These are phyloP conservation scores for Arnoldichthys spilopterus DNA, from an alignment of 2,797 vertebrate species.

Conservation along the genomic window DNA sequence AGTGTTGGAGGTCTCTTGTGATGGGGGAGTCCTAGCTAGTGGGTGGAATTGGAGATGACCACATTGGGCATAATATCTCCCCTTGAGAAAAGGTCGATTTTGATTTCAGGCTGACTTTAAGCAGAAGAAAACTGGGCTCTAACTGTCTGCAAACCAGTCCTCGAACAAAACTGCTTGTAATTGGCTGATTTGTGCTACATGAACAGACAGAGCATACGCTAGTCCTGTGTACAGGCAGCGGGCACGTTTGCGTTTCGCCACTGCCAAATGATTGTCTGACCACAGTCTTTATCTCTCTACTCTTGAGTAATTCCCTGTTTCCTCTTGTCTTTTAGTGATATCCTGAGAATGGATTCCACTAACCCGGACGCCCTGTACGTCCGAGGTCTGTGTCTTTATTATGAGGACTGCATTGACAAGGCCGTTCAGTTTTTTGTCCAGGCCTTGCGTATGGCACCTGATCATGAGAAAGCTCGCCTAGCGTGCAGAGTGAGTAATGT, in stretches of 20 bases:
- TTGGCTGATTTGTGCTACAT: too few relatives aligned
- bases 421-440: constrained; percentile 95
- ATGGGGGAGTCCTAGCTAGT: too few relatives aligned
- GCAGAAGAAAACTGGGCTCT: too few relatives aligned
- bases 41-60: too few relatives aligned
- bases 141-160: too few relatives aligned
- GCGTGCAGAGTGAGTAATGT: constrained; percentile 86
- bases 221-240: too few relatives aligned
- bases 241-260: not conserved
- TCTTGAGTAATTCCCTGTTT: not conserved
- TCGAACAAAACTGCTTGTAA: too few relatives aligned
- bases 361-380: constrained; percentile 93
- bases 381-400: constrained; percentile 93
- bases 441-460: constrained; percentile 94
- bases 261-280: not conserved
- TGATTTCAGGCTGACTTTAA: too few relatives aligned
- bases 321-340: constrained; percentile 78
- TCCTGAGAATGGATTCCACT: constrained; percentile 91
- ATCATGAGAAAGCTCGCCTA: constrained; percentile 90
- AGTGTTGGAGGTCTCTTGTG: too few relatives aligned
- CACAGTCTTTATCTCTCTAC: not conserved
- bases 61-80: too few relatives aligned
- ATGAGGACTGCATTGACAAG: constrained; percentile 96
- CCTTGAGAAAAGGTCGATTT: too few relatives aligned
- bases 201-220: too few relatives aligned